Base-by-base conservation (phyloP, 1,140 invertebrate genomes). In the Brachionus calyciflorus region DNA sequence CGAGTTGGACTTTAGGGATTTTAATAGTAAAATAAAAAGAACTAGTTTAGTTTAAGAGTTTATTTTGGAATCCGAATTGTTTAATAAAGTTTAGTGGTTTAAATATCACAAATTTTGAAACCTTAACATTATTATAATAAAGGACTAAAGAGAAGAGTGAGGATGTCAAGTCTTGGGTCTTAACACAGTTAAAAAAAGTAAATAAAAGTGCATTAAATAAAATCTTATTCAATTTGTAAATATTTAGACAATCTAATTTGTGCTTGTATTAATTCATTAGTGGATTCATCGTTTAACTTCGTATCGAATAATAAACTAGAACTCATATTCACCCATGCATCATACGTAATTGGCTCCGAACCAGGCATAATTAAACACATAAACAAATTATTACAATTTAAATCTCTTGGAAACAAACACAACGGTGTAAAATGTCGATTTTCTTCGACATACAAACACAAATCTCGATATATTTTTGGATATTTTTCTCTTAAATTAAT, bases 361-460 rank as follows among this genome's bases (percentile, higher is more conserved):
- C 37, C 37, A 12, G 69, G 69, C 69, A 73, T 73, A 26, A 73
- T 73, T 30, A 73, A 24, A 41, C 69, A 73, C 46, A 73, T 55
- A 41, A 73, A 73, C 24, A 73, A 33, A 40, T 73, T 73, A 49
- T 73, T 49, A 21, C 51, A 26, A n/a, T 37, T 73, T 2, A 51
- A 3, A 55, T 73, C 51, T 51, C 19, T 49, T 33, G 69, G 69
- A 26, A 73, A 73, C 28, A 73, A 41, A 49, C 69, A 73, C n/a
- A 73, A 12, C 10, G 69, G 69, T 14, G 69, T 51, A 51, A 73
- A 73, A 3, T 21, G 3, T 14, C 46, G 44, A 24, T 73, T 73
- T 28, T 73, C 69, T 51, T 73, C 69, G 3, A 73, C 69, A 51
- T 73, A 73, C 10, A 49, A 12, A 14, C 69, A 73, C 28, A 73